Conservation (phyloP, 2,797 vertebrate species). For the Parotocinclus haroldoi region DNA sequence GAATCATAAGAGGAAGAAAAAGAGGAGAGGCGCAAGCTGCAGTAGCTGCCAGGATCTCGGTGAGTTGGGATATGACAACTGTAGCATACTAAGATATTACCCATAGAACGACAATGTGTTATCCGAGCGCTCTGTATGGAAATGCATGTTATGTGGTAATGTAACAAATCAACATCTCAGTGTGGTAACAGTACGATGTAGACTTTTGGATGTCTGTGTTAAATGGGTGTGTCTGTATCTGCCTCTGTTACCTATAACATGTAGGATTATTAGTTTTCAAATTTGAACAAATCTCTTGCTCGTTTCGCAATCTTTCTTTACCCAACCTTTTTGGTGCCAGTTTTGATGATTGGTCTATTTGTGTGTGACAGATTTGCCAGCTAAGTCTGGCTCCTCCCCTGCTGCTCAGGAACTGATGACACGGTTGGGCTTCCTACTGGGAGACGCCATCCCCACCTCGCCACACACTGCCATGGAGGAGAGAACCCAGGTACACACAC, state of each 20-base stretch:
- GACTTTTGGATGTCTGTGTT: background rate
- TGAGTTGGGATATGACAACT: constrained; percentile 32
- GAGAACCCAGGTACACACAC: constrained; percentile 31
- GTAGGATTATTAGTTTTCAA: background rate
- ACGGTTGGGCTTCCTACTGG: constrained; percentile 94
- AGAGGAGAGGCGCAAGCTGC: constrained; percentile 33
- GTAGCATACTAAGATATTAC: background rate
- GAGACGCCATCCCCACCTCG: constrained; percentile 88
- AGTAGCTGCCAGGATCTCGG: constrained; percentile 36
- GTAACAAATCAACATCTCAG: background rate
- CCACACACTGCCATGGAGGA: constrained; percentile 87
- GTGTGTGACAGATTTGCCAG: constrained; percentile 43
- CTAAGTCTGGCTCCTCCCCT: constrained; percentile 81
- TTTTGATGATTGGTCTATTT: background rate
- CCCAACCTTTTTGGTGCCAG: background rate
- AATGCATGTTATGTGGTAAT: background rate
- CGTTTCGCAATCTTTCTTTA: background rate
- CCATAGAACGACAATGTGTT: background rate
- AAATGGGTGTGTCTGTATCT: background rate
- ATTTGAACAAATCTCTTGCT: background rate
- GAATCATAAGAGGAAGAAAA: constrained; percentile 23
- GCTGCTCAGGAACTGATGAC: constrained; percentile 98
- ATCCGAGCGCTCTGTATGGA: background rate
- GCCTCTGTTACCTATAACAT: background rate
- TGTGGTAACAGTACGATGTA: background rate